Evolutionary conservation across 92 coral and sea anemone genomes (phyloP).

Genomic region (Epizoanthus scotinus): DNA sequence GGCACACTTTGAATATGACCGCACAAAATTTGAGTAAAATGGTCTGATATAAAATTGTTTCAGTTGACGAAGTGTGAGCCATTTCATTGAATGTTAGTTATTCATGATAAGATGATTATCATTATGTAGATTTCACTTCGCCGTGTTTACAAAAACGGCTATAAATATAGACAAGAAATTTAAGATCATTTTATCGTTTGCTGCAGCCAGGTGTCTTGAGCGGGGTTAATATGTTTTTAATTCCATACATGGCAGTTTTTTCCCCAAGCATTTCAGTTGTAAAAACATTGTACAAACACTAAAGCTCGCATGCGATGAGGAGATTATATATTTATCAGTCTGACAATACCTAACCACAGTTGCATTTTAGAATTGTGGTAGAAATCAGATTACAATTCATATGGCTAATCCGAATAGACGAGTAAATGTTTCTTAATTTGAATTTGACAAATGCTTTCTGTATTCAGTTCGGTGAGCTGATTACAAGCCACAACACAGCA

Average conservation of each 20-base stretch:
- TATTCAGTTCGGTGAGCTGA: neutral
- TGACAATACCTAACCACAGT: slow-evolving; percentile 28
- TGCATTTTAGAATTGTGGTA: slow-evolving; percentile 10
- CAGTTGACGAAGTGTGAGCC: neutral
- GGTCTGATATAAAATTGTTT: slow-evolving; percentile 2
- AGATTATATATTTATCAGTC: neutral
- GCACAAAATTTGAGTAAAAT: neutral
- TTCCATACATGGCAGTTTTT: slow-evolving; percentile 1
- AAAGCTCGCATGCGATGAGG: neutral
- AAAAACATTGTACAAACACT: neutral
- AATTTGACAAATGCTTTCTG: slow-evolving; percentile 1
- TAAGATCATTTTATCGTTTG: neutral
- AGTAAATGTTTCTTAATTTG: slow-evolving; percentile 18
- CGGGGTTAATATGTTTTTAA: neutral
- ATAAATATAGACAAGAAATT: neutral
- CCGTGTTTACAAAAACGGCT: slow-evolving; percentile 22
- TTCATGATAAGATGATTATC: no score
- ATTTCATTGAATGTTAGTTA: slow-evolving; percentile 19
- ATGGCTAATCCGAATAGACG: neutral
- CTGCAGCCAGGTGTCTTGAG: slow-evolving; percentile 6
- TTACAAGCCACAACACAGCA: neutral
- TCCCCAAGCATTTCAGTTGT: neutral
- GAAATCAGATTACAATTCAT: slow-evolving; percentile 26
- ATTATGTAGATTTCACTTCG: neutral
- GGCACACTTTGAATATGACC: neutral